These are phyloP conservation scores for Hippocampus guttulatus DNA, from an alignment of 2,113 vertebrate species.

Conservation along the genomic window DNA sequence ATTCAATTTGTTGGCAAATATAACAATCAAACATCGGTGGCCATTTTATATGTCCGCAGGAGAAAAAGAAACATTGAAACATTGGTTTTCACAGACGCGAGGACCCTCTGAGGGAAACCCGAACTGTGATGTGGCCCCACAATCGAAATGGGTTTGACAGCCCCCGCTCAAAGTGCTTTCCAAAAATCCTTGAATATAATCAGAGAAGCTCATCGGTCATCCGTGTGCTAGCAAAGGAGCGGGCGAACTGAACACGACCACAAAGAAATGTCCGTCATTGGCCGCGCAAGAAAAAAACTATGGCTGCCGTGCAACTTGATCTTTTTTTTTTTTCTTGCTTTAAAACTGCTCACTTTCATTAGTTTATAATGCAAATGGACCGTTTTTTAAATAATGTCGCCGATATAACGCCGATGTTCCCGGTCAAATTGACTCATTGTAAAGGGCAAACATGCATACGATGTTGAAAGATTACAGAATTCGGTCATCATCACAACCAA, in stretches of 20 bases:
- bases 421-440: no score
- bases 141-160: background rate
- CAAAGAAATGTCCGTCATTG: conserved; percentile 60
- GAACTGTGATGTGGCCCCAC: background rate
- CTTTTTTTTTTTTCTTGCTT: background rate
- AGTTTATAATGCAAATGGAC: background rate
- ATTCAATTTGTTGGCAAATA: no score
- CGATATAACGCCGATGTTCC: no score
- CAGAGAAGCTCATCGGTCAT: conserved; percentile 14
- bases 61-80: no score
- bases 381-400: background rate
- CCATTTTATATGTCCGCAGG: no score
- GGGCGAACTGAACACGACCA: conserved; percentile 63
- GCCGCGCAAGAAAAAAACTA: conserved; percentile 35
- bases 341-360: background rate
- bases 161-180: background rate
- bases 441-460: no score
- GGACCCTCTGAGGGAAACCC: background rate
- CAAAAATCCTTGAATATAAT: conserved; percentile 16
- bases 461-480: no score
- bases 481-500: no score
- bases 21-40: no score
- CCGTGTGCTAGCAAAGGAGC: conserved; percentile 27
- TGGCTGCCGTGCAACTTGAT: background rate
- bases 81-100: background rate